Evolutionary conservation across 2,888 invertebrate species (phyloP).

Genomic region (Tethea ocularis): DNA sequence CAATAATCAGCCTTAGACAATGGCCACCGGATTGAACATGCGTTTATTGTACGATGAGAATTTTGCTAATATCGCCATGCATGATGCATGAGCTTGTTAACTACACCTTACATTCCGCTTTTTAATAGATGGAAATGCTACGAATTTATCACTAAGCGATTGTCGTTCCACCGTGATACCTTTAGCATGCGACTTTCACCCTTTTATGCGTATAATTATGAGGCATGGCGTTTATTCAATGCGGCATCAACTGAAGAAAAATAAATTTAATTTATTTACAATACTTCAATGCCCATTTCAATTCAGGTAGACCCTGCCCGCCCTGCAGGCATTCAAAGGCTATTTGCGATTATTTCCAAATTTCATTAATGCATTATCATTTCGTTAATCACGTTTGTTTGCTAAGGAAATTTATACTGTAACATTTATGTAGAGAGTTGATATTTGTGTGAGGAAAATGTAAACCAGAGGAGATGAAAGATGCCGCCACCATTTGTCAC

Average conservation of each 20-base stretch:
- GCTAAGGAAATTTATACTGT: conserved; percentile 35
- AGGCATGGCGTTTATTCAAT: conserved; percentile 10
- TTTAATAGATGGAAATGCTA: conserved; percentile 45
- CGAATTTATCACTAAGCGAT: conserved; percentile 48
- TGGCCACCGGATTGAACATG: conserved; percentile 54
- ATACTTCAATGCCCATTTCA: conserved; percentile 57
- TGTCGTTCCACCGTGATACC: conserved; percentile 15
- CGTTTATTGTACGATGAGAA: conserved; percentile 43
- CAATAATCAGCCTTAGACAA: conserved; percentile 71
- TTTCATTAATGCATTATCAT: conserved; percentile 78
- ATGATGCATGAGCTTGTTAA: conserved; percentile 46
- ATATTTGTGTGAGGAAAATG: conserved; percentile 38
- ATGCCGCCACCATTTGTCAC: conserved; percentile 81
- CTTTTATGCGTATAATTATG: not conserved
- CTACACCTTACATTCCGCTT: conserved; percentile 31
- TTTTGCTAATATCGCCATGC: conserved; percentile 57
- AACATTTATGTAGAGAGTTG: conserved; percentile 36
- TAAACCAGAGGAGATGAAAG: conserved; percentile 72
- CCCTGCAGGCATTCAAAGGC: conserved; percentile 60
- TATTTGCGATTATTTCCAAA: conserved; percentile 80
- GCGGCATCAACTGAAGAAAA: conserved; percentile 30
- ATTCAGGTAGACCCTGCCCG: conserved; percentile 59
- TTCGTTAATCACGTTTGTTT: conserved; percentile 55
- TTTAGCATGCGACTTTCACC: not conserved
- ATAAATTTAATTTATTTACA: conserved; percentile 49